Evolutionary conservation across 2,113 vertebrate genomes (phyloP).

Genomic region (Electrona antarctica): DNA sequence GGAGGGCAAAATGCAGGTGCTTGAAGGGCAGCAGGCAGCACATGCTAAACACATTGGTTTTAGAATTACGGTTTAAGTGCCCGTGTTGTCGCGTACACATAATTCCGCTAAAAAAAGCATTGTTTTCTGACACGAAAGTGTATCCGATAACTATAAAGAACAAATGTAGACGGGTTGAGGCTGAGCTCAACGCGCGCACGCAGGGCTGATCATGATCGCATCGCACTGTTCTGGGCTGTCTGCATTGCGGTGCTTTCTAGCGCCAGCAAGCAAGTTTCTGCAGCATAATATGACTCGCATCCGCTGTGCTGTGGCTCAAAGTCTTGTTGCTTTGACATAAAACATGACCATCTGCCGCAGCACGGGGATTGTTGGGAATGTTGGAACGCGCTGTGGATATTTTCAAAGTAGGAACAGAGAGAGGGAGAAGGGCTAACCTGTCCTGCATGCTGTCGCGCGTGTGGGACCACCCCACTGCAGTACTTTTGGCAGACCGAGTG

Average conservation of each 20-base stretch:
- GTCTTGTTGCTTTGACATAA: not conserved
- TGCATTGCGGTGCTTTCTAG: constrained; percentile 83
- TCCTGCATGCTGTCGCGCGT: constrained; percentile 3
- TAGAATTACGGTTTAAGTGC: not conserved
- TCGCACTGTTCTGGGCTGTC: constrained; percentile 58
- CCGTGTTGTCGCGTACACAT: not conserved
- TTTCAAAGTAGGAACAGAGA: not conserved
- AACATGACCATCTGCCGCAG: not conserved
- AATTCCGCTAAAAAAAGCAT: not conserved
- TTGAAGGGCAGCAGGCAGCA: constrained; percentile 62
- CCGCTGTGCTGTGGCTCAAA: constrained; percentile 10
- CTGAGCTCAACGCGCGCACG: constrained; percentile 44
- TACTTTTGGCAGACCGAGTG: constrained; percentile 52
- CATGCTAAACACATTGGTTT: constrained; percentile 7
- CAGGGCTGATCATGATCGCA: constrained; percentile 25
- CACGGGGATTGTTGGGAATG: not conserved
- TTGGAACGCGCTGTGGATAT: constrained; percentile 10
- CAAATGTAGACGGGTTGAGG: constrained; percentile 14
- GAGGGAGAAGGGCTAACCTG: constrained; percentile 19
- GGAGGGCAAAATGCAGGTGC: constrained; percentile 45
- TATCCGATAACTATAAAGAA: not conserved
- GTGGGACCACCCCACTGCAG: constrained; percentile 81
- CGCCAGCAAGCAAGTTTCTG: constrained; percentile 76
- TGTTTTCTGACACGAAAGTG: not conserved
- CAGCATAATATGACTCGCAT: constrained; percentile 45